Evolutionary conservation across 2,113 vertebrate species (phyloP).

Genomic region (Microcebus lehilahytsara): DNA sequence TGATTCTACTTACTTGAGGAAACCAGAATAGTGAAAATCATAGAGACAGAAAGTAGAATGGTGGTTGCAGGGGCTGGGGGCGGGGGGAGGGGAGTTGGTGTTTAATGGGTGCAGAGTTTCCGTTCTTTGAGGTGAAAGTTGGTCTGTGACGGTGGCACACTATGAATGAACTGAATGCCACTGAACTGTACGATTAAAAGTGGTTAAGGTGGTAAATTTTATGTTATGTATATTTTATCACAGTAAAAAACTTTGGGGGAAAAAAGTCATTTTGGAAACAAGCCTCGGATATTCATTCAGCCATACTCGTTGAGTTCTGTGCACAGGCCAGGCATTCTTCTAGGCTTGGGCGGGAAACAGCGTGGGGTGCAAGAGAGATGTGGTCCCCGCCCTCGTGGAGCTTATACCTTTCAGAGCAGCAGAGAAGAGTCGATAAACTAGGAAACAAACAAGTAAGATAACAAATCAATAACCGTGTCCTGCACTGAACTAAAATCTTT

Average conservation of each 20-base stretch:
- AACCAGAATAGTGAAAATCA: background rate
- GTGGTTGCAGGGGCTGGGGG: background rate
- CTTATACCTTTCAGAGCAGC: background rate
- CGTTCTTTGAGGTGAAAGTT: background rate
- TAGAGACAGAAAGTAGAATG: background rate
- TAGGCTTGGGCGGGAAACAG: background rate
- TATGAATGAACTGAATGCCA: background rate
- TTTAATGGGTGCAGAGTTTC: background rate
- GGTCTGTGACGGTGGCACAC: background rate
- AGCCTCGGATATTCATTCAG: background rate
- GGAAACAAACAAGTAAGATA: background rate
- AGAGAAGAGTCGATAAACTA: background rate
- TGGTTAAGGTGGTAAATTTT: background rate
- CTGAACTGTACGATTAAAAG: background rate
- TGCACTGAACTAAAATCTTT: background rate
- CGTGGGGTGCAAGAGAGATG: background rate
- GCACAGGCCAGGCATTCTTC: background rate
- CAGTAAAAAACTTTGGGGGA: background rate
- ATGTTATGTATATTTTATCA: background rate
- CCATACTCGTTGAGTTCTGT: background rate
- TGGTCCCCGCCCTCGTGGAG: accelerated
- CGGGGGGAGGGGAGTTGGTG: background rate
- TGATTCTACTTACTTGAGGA: background rate
- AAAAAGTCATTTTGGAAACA: background rate
- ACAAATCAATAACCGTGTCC: background rate